Percentiles rank a stretch among this genome's conserved stretches.
phyloP scores from a whole-genome alignment of 37 sponge, comb jelly and placozoan genomes.

The Geodia barretti region DNA sequence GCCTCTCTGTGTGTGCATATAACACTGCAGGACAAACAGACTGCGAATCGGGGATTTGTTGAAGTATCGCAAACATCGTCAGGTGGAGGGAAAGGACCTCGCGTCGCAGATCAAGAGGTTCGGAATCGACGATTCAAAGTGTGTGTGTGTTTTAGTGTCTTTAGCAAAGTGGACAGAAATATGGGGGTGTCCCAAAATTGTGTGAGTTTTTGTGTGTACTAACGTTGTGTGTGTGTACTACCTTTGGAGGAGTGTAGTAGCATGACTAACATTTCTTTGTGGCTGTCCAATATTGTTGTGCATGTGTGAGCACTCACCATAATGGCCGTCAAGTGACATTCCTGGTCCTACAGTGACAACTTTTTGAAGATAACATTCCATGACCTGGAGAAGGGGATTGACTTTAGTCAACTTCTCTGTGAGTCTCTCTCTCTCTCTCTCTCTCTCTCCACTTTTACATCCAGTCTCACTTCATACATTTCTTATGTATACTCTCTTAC shows the following conservation, averaged over 20 bases:
- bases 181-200: too few species aligned
- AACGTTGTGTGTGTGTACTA: too few species aligned
- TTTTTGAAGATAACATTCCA: conserved; percentile 31
- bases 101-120: conserved; percentile 60
- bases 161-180: too few species aligned
- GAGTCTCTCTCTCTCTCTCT: neutral
- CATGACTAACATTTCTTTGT: too few species aligned
- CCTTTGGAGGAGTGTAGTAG: too few species aligned
- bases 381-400: conserved; percentile 26
- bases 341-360: conserved; percentile 33
- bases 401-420: conserved; percentile 37
- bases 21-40: conserved; percentile 6
- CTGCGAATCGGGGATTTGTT: conserved; percentile 31
- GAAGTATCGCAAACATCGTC: neutral
- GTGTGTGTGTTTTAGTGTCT: too few species aligned
- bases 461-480: neutral
- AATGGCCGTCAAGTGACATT: neutral
- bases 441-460: neutral
- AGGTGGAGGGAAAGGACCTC: conserved; percentile 24
- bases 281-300: too few species aligned
- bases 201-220: too few species aligned
- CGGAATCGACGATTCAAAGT: too few species aligned
- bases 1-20: neutral
- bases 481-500: neutral
- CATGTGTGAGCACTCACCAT: too few species aligned